Percentiles rank a stretch among this genome's conserved stretches.
phyloP scores from a whole-genome alignment of 1,140 invertebrate genomes.

The Bilobella aurantiaca region DNA sequence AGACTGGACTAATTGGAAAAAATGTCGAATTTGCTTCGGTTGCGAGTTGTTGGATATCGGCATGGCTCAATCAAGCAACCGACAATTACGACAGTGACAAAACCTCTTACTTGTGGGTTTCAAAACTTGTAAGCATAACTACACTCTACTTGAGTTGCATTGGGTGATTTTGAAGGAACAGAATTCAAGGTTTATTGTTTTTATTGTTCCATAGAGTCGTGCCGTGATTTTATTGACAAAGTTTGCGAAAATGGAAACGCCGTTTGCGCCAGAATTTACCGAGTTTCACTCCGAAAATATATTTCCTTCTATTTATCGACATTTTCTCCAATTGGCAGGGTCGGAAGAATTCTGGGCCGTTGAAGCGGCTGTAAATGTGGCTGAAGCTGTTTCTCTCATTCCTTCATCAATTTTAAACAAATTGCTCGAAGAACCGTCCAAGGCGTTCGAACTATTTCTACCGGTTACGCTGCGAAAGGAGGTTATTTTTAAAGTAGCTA shows the following conservation, averaged over 20 bases:
- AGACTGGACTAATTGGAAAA: slow-evolving; percentile 1
- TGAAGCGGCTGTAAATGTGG: not conserved
- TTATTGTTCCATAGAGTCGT: not conserved
- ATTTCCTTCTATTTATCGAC: slow-evolving; percentile 23
- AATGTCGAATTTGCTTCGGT: slow-evolving; percentile 19
- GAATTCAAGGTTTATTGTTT: no score
- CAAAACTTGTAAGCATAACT: slow-evolving; percentile 12
- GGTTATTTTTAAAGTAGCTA: not conserved
- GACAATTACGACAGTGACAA: slow-evolving; percentile 7
- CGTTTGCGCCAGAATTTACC: slow-evolving; percentile 18
- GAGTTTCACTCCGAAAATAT: slow-evolving; percentile 29
- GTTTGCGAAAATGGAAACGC: not conserved
- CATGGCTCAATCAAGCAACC: slow-evolving; percentile 24
- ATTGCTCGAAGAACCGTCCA: not conserved
- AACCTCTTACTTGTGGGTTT: slow-evolving; percentile 13
- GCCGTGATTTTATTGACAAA: not conserved
- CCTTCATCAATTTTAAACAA: not conserved
- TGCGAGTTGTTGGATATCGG: slow-evolving; percentile 30
- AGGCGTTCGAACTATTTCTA: not conserved
- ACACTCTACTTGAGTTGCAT: not conserved
- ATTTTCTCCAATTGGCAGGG: slow-evolving; percentile 22
- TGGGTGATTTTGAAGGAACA: no score
- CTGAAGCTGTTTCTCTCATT: not conserved
- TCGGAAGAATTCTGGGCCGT: not conserved
- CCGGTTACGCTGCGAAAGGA: not conserved